phyloP scores from a whole-genome alignment of 2,888 invertebrate genomes.

The Ctenicera cuprea region DNA sequence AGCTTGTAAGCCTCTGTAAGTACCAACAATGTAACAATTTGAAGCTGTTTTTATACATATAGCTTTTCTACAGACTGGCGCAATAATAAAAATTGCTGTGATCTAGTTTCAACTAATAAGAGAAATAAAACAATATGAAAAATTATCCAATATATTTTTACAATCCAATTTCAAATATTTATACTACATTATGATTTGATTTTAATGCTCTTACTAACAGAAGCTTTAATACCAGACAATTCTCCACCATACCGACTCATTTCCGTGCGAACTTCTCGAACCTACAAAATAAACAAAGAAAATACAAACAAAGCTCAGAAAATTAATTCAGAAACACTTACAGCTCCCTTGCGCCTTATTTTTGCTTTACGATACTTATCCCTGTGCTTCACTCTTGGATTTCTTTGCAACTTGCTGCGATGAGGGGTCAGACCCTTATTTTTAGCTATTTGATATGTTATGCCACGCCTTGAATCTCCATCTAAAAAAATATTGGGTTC shows the following conservation, averaged over 20 bases:
- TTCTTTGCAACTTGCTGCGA: constrained; percentile 93
- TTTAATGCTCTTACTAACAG: constrained; percentile 92
- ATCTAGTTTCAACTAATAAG: too few relatives aligned
- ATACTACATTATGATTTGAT: constrained; percentile 76
- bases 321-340: constrained; percentile 69
- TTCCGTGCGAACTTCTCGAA: constrained; percentile 89
- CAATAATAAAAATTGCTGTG: too few relatives aligned
- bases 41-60: too few relatives aligned
- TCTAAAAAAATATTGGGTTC: constrained; percentile 6
- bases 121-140: too few relatives aligned
- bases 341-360: constrained; percentile 94
- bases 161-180: too few relatives aligned
- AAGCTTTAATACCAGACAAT: constrained; percentile 93
- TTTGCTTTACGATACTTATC: constrained; percentile 94
- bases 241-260: constrained; percentile 91
- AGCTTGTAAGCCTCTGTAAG: too few relatives aligned
- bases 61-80: too few relatives aligned
- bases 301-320: neutral
- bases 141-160: too few relatives aligned
- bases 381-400: constrained; percentile 96
- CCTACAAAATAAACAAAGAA: constrained; percentile 70
- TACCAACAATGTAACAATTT: too few relatives aligned
- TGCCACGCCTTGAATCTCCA: constrained; percentile 69
- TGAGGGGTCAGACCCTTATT: constrained; percentile 95
- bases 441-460: constrained; percentile 95